phyloP scores from a whole-genome alignment of 2,888 invertebrate genomes.

The Tanytarsus gracilentus region DNA sequence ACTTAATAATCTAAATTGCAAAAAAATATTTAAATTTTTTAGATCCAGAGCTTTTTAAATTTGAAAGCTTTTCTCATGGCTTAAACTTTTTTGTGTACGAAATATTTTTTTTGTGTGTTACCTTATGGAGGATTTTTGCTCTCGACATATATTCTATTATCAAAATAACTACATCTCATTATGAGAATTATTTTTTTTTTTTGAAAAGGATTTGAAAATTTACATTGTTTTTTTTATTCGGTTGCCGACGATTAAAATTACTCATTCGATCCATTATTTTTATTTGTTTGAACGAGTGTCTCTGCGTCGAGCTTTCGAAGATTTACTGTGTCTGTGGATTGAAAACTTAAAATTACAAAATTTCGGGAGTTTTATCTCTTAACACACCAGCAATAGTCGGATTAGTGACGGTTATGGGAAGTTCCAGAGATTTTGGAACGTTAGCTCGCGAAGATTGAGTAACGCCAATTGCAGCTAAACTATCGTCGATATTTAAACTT shows the following conservation, averaged over 20 bases:
- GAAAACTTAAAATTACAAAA: not conserved
- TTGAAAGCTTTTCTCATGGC: too few relatives aligned
- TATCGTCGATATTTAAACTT: conserved; percentile 45
- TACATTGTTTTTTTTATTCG: not conserved
- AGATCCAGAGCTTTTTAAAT: too few relatives aligned
- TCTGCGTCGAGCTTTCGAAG: conserved; percentile 16
- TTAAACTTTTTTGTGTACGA: too few relatives aligned
- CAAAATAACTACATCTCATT: too few relatives aligned
- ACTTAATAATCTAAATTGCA: too few relatives aligned
- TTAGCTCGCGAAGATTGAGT: conserved; percentile 41
- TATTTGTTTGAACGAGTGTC: conserved; percentile 4
- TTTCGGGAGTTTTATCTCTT: not conserved
- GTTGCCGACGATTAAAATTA: too few relatives aligned
- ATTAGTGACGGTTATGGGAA: conserved; percentile 69
- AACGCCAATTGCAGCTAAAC: conserved; percentile 52
- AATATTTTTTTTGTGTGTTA: too few relatives aligned
- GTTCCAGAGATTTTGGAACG: conserved; percentile 60
- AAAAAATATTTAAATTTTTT: too few relatives aligned
- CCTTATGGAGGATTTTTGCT: too few relatives aligned
- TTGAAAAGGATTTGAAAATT: not conserved
- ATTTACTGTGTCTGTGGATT: conserved; percentile 16
- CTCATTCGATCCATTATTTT: conserved; percentile 16
- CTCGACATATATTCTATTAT: too few relatives aligned
- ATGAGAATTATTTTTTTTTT: too few relatives aligned
- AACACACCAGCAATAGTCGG: conserved; percentile 52